Evolutionary conservation across 2,797 vertebrate genomes (phyloP).

Genomic region (Spea hammondii): DNA sequence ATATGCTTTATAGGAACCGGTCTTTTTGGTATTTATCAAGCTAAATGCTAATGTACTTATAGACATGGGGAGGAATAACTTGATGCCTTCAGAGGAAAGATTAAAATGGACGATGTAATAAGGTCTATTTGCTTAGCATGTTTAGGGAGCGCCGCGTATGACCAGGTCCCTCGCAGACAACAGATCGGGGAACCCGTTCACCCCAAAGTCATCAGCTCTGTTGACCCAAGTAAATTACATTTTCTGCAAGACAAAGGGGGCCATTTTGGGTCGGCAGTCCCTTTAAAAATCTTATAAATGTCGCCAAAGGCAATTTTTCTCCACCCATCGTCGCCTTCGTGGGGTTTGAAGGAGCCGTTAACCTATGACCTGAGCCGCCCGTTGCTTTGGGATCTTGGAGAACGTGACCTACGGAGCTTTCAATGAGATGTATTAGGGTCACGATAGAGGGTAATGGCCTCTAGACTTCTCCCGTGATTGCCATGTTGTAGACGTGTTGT

Average conservation of each 20-base stretch:
- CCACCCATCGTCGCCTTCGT: slow-evolving; percentile 5
- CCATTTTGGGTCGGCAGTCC: slow-evolving; percentile 1
- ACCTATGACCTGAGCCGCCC: slow-evolving; percentile 13
- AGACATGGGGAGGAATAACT: too few relatives aligned
- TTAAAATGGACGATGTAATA: too few relatives aligned
- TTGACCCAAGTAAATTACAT: slow-evolving; percentile 32
- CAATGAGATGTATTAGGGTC: slow-evolving; percentile 23
- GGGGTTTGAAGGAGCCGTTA: slow-evolving; percentile 9
- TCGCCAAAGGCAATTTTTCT: not conserved
- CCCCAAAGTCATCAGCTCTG: slow-evolving; percentile 17
- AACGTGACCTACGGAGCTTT: slow-evolving; percentile 56
- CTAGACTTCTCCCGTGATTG: slow-evolving; percentile 14
- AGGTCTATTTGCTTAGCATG: too few relatives aligned
- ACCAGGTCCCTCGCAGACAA: too few relatives aligned
- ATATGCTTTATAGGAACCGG: too few relatives aligned
- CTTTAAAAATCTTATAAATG: slow-evolving; percentile 31
- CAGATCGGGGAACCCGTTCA: not conserved
- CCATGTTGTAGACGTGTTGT: slow-evolving; percentile 5
- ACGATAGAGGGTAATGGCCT: slow-evolving; percentile 15
- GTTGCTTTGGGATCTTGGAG: slow-evolving; percentile 33
- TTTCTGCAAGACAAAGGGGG: slow-evolving; percentile 10
- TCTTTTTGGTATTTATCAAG: too few relatives aligned
- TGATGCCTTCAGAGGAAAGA: too few relatives aligned
- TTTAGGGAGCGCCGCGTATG: too few relatives aligned
- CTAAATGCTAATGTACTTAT: too few relatives aligned